Evolutionary conservation across 2,113 vertebrate species (phyloP).

Genomic region (Bostrychus sinensis): DNA sequence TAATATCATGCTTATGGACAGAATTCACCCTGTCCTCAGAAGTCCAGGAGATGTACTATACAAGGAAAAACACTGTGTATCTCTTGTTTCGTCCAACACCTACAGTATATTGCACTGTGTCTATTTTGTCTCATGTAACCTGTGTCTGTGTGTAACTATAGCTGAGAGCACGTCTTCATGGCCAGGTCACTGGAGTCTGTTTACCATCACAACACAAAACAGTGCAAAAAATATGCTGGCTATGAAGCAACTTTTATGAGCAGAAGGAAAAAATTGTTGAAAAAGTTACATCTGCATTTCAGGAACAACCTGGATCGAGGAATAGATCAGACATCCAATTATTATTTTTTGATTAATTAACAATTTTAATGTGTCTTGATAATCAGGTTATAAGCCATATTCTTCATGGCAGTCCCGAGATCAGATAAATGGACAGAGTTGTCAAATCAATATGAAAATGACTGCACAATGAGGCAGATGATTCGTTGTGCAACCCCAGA

Average conservation of each 20-base stretch:
- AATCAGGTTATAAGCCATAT: too few species aligned
- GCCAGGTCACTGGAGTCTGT: not conserved
- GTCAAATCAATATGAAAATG: too few species aligned
- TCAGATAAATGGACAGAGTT: too few species aligned
- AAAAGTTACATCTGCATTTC: too few species aligned
- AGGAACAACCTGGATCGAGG: too few species aligned
- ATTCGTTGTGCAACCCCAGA: too few species aligned
- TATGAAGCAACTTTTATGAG: not conserved
- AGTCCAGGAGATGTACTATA: not conserved
- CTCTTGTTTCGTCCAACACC: not conserved
- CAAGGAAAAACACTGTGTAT: not conserved
- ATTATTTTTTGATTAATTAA: too few species aligned
- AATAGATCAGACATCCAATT: too few species aligned
- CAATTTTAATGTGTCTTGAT: too few species aligned
- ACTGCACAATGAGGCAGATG: not conserved
- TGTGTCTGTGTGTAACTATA: slow-evolving; percentile 1
- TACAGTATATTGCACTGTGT: not conserved
- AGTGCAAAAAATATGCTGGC: not conserved
- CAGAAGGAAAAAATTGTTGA: too few species aligned
- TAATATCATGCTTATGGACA: too few species aligned
- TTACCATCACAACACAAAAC: not conserved
- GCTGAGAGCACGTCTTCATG: not conserved
- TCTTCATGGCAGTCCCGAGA: too few species aligned
- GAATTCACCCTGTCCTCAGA: slow-evolving; percentile 1
- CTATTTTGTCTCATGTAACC: slow-evolving; percentile 7